Percentiles rank a stretch among this genome's conserved stretches.
Conservation (phyloP, 2,113 vertebrate genomes). For the Nyctibius bracteatus region DNA sequence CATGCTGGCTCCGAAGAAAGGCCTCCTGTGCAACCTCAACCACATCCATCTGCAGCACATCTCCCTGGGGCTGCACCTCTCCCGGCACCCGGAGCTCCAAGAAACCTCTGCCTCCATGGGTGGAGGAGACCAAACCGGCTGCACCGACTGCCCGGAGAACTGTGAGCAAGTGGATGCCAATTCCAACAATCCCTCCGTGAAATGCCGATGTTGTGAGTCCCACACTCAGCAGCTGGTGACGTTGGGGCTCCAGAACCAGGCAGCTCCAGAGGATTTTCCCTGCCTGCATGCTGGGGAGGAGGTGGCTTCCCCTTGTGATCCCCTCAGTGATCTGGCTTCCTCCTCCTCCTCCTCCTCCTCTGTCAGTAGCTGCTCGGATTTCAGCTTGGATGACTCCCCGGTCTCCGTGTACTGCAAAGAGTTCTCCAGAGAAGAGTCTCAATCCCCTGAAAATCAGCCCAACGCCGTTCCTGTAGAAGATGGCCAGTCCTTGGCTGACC, state of each 20-base stretch:
- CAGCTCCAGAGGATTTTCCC: background rate
- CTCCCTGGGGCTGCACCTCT: conserved; percentile 76
- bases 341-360: conserved; percentile 80
- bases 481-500: background rate
- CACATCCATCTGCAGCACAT: conserved; percentile 80
- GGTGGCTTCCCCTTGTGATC: conserved; percentile 81
- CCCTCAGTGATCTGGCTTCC: conserved; percentile 80
- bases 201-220: conserved; percentile 85
- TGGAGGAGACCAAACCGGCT: conserved; percentile 38
- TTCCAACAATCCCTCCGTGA: conserved; percentile 88
- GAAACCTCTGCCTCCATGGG: conserved; percentile 58
- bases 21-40: conserved; percentile 79
- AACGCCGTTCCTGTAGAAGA: background rate
- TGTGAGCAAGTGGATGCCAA: conserved; percentile 82
- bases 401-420: conserved; percentile 76
- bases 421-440: conserved; percentile 63
- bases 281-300: conserved; percentile 71
- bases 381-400: conserved; percentile 86
- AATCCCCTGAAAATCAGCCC: conserved; percentile 39
- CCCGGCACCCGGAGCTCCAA: conserved; percentile 67
- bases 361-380: conserved; percentile 92
- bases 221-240: conserved; percentile 68
- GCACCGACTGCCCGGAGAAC: conserved; percentile 8
- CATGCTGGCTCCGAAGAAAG: conserved; percentile 77
- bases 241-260: conserved; percentile 4